phyloP scores from a whole-genome alignment of 2,797 vertebrate genomes.

The Prionace glauca region DNA sequence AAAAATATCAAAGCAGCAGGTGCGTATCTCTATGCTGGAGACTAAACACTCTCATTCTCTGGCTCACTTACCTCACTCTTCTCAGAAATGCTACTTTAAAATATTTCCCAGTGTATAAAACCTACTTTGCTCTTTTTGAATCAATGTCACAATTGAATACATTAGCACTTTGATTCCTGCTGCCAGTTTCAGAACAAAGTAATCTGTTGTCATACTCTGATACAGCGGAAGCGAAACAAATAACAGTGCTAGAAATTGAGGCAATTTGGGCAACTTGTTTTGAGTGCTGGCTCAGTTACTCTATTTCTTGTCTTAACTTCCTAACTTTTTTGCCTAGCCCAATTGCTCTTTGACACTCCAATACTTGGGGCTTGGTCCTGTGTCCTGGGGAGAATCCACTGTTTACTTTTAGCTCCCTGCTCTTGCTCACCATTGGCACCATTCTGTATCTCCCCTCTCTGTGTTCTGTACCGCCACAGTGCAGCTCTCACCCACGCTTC shows the following conservation, averaged over 20 bases:
- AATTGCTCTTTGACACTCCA: not conserved
- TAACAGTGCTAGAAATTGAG: not conserved
- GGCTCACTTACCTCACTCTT: not conserved
- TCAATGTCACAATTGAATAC: not conserved
- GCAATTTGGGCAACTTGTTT: not conserved
- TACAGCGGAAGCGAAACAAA: not conserved
- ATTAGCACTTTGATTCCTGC: not conserved
- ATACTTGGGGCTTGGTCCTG: not conserved
- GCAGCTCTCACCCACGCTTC: not conserved
- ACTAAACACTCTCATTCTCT: not conserved
- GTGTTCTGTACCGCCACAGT: not conserved
- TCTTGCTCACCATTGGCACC: not conserved
- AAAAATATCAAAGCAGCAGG: not conserved
- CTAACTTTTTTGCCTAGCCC: not conserved
- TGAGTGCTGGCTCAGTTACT: not conserved
- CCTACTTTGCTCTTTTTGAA: not conserved
- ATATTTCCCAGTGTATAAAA: not conserved
- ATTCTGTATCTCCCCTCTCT: not conserved
- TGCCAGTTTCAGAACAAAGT: not conserved
- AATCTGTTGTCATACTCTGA: not conserved
- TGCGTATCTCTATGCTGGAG: not conserved
- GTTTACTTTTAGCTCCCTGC: not conserved
- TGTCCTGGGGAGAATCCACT: not conserved
- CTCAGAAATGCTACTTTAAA: not conserved
- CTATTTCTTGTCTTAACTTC: not conserved